Evolutionary conservation across 2,113 vertebrate species (phyloP), one percentile per base, ranked within the genome.

Genomic region (Neopipo cinnamomea): DNA sequence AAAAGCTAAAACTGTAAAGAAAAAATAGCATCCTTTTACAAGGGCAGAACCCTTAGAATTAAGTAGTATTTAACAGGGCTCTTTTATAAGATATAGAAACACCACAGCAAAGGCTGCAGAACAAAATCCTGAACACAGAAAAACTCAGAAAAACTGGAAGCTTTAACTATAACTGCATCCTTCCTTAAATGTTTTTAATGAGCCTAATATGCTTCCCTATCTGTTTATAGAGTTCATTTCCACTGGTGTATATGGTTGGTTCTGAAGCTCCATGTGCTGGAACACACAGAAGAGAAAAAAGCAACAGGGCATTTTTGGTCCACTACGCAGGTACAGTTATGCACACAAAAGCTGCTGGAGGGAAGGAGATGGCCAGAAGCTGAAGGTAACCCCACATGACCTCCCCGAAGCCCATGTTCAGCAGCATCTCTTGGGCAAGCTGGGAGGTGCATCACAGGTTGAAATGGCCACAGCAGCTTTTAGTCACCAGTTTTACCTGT

Each of bases 221-320:
- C 50, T 63, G 13, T 49, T 91, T 56, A 56, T 61, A n/a, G 63
- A 66, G 50, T 85, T 81, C 13, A 56, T 52, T 87, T 82, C 50
- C 58, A 53, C 41, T 46, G 12, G 24, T 7, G 1, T 46, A 35
- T n/a, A 39, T 68, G 30, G 23, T 31, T 58, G 31, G 19, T 41
- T 81, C 63, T 68, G 52, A 19, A 75, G 42, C 47, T 85, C 56
- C 7, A 4, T 8, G 18, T 25, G 23, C 11, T 25, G 33, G 50
- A 47, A 75, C 35, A 47, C 0, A 0, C 5, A 33, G 20, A 15
- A 93, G 17, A 89, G 27, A 27, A 62, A 88, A 81, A 89, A 61
- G 9, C 1, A 4, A 66, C 0, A 1, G 41, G 46, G 25, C 13
- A 31, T 20, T 73, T 79, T 41, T 58, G 22, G 37, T 18, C 50